Base-by-base conservation (phyloP, 1,140 invertebrate species). In the Triops cancriformis region DNA sequence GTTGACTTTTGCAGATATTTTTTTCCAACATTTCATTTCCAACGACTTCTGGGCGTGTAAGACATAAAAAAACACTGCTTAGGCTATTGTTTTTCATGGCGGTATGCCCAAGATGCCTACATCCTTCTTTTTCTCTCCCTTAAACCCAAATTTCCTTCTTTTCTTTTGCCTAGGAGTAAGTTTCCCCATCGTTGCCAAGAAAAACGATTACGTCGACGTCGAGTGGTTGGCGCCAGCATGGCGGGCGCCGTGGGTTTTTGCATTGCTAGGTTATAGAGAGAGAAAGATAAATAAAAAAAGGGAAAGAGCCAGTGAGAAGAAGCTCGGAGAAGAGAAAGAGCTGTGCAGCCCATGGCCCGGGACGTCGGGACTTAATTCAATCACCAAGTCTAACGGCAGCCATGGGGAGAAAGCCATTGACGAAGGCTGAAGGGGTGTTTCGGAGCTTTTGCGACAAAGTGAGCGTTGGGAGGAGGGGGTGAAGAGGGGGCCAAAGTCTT, bases 81-180 rank as follows among this genome's bases (percentile, higher is more conserved):
- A 64, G 51, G 51, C 51, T 64, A 64, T 64, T 64, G 51, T 64
- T 64, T 64, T 64, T 64, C 51, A 64, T 64, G 51, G 51, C 51
- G 51, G 51, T 64, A 64, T 64, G 51, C 51, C 51, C 51, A 64
- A 64, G 51, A 18, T 64, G 51, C 51, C 51, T 64, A 64, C 7
- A 64, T 18, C 51, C 18, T 64, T 64, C n/a, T 18, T 64, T 64
- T 64, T 37, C 7, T 37, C 31, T 37, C 31, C 31, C 31, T 37
- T 2, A 37, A 37, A 64, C n/a, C n/a, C 9, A 64, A 64, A 23
- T 64, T 64, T 64, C 23, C 14, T 64, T 23, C 18, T 64, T 64
- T 64, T n/a, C 14, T 23, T 14, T 64, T 64, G 9, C 23, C 7
- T 37, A 37, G 31, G 31, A 37, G 31, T 7, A 37, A 37, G 31